Conservation (phyloP, 2,113 vertebrate species). For the Gallinago paraguaiae region DNA sequence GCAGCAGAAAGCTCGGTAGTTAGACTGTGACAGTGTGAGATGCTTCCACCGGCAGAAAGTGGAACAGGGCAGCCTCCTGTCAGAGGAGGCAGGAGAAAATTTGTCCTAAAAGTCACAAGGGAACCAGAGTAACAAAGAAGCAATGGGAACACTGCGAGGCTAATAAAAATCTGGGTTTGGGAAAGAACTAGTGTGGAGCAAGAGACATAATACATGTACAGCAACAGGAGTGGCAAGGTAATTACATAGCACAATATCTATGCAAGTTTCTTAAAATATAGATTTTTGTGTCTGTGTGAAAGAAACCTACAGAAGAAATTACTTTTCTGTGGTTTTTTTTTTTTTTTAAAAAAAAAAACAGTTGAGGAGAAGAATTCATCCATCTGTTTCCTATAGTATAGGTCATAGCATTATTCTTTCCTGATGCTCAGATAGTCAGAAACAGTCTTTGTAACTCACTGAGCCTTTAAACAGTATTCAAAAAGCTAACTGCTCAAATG, state of each 20-base stretch:
- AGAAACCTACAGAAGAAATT: background rate
- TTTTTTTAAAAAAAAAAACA: background rate
- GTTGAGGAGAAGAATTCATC: background rate
- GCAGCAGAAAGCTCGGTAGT: background rate
- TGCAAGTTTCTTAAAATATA: background rate
- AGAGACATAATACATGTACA: background rate
- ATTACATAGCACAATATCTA: background rate
- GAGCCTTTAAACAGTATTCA: background rate
- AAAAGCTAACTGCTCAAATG: background rate
- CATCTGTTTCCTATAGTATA: background rate
- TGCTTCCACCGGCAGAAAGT: conserved; percentile 30
- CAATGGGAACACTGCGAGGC: background rate
- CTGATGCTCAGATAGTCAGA: background rate
- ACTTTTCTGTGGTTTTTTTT: too few relatives aligned
- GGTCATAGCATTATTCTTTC: background rate
- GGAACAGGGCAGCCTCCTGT: conserved; percentile 36
- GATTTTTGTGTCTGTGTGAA: background rate
- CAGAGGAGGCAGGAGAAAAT: conserved; percentile 20
- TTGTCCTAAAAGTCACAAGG: conserved; percentile 9
- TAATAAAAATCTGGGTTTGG: background rate
- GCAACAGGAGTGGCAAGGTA: background rate
- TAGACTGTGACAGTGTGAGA: background rate
- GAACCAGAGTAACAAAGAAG: background rate
- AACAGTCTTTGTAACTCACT: background rate
- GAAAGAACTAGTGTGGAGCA: background rate